Conservation (phyloP, 2,797 vertebrate genomes). For the Myripristis jacobus region DNA sequence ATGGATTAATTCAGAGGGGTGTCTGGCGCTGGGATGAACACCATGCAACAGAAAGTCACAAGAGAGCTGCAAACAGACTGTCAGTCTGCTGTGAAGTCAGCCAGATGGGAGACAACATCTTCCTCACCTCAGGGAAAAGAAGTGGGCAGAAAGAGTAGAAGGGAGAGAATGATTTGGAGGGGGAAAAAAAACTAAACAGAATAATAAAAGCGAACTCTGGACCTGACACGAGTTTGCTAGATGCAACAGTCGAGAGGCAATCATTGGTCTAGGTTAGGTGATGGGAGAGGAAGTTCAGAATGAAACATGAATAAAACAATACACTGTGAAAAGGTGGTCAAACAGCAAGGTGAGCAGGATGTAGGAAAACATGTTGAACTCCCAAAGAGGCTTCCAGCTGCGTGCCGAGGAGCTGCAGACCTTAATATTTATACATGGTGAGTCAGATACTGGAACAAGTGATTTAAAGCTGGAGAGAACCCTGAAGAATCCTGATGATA, state of each 20-base stretch:
- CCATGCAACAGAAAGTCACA: conserved; percentile 60
- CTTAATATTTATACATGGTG: conserved; percentile 42
- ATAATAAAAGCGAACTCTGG: conserved; percentile 51
- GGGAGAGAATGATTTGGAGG: not conserved
- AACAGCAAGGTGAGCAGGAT: conserved; percentile 42
- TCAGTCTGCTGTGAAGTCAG: conserved; percentile 78
- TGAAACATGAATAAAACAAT: conserved; percentile 70
- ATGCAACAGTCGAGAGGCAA: conserved; percentile 49
- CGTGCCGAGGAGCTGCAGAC: conserved; percentile 30
- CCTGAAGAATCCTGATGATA: conserved; percentile 22
- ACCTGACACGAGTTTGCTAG: conserved; percentile 43
- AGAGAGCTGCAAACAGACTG: conserved; percentile 69
- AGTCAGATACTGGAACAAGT: conserved; percentile 34
- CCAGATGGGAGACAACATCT: conserved; percentile 82
- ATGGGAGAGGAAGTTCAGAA: conserved; percentile 52
- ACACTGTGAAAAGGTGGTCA: conserved; percentile 40
- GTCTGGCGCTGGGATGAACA: conserved; percentile 54
- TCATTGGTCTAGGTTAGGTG: conserved; percentile 34
- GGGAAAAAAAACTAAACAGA: conserved; percentile 35
- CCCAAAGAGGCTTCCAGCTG: conserved; percentile 37
- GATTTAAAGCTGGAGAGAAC: conserved; percentile 11
- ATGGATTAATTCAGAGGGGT: conserved; percentile 53
- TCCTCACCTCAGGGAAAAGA: conserved; percentile 72
- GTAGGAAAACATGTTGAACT: conserved; percentile 43
- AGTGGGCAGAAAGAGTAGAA: conserved; percentile 65